Base-by-base conservation (phyloP, 1,140 invertebrate species). In the Drosophila subobscura region DNA sequence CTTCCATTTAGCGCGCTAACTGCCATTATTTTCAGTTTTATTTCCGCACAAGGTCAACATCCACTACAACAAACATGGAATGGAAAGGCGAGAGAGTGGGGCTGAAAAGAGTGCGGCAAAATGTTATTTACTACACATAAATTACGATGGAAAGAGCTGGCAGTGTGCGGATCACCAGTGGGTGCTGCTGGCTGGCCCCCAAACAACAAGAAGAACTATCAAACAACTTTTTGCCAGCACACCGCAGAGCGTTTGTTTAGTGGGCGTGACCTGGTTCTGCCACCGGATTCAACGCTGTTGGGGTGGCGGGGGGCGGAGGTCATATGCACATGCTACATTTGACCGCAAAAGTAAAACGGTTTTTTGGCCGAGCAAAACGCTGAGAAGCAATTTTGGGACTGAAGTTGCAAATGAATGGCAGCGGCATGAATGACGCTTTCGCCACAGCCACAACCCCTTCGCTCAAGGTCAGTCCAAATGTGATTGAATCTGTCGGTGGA, bases 61-160 rank as follows among this genome's bases (percentile, higher is more conserved):
- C 44, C 59, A 65, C 73, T 44, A 55, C 53, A 66, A 22, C 64
- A 56, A 72, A 49, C 57, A 58, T 20, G 7, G 29, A 37, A 33
- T 51, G 33, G 51, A 27, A 68, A 68, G 42, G 47, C 63, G 65
- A 41, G 16, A 20, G 49, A 47, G 47, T 27, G 71, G 41, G 64
- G 41, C 14, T n/a, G 46, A 67, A 68, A 29, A 67, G 40, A 56
- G 40, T 71, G 60, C 45, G 27, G 57, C 61, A 77, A 83, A 83
- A 84, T 83, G 79, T 84, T 84, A 84, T 83, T 84, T 83, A 83
- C 79, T 71, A 75, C 79, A 84, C 79, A 83, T 83, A 83, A 83
- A 84, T 83, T 84, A 65, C 63, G 49, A 12, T 16, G 37, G 10
- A 6, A 1, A 27, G 2, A 16, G 23, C 29, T 20, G 12, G 40